Evolutionary conservation across 2,113 vertebrate species (phyloP), one percentile per base, ranked within the genome.

Genomic region (Myodes glareolus): DNA sequence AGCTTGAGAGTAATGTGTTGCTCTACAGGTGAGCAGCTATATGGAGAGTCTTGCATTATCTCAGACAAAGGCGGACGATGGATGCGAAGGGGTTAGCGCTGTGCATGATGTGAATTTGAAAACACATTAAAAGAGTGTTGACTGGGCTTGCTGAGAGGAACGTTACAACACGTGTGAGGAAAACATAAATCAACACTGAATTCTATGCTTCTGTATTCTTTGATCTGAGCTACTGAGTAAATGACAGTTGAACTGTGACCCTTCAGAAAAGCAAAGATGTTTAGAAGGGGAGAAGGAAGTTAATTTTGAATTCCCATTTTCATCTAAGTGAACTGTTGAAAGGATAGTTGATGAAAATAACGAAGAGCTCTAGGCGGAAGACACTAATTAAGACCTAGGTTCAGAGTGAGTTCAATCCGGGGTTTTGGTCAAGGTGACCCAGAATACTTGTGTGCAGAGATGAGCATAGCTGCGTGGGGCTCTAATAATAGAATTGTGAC

Each of bases 231-330:
- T 61, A 58, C 7, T 31, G 50, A 3, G 27, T 63, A 90, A 52
- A 55, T 75, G 36, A 55, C 52, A 47, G 19, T 50, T 85, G 8
- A 12, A 58, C 6, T 47, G 9, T 5, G n/a, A n/a, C 4, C 3
- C 7, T 72, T 70, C 27, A 36, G 23, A 70, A 93, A 42, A 93
- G 11, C 17, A 36, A 16, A 1, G 23, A 36, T 80, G 1, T 85
- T 81, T 91, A 42, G 10, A 90, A 4, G 13, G 13, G 8, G 1
- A 67, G 84, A 70, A 61, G 68, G 8, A 90, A 29, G 58, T 73
- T 50, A 75, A 78, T 73, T 82, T 78, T 68, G n/a, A 86, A 87
- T 39, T 92, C 88, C n/a, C 31, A 70, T 75, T 93, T 88, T 90
- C 27, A 80, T 16, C 31, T 68, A 80, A 80, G 13, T 80, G 47